A percentile compares a stretch with the other conserved stretches of the same genome.
phyloP scores from a whole-genome alignment of 2,888 invertebrate genomes.

The Drosophila atripex region DNA sequence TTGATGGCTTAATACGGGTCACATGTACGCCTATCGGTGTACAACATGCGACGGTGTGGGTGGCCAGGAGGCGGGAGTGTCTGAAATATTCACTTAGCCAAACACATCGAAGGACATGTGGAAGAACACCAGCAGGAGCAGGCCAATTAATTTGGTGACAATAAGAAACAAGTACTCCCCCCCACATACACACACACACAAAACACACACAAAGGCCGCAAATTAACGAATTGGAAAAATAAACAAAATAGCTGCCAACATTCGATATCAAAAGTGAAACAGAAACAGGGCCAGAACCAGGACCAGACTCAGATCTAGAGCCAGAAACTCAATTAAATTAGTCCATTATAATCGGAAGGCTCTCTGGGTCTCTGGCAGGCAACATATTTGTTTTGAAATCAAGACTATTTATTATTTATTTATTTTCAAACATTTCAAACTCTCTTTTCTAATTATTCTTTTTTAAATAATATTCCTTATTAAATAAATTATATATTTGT shows the following conservation, averaged over 20 bases:
- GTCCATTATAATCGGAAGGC: slow-evolving; percentile 26
- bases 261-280: slow-evolving; percentile 7
- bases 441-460: too few species aligned
- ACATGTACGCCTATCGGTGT: slow-evolving; percentile 37
- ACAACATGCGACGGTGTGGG: slow-evolving; percentile 7
- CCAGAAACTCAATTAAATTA: slow-evolving; percentile 26
- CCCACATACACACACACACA: neutral
- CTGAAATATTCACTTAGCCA: slow-evolving; percentile 37
- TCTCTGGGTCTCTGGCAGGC: too few species aligned
- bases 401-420: too few species aligned
- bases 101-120: slow-evolving; percentile 16
- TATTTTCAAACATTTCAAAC: too few species aligned
- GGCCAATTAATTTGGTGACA: slow-evolving; percentile 45
- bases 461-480: too few species aligned
- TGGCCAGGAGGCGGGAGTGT: neutral
- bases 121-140: slow-evolving; percentile 13
- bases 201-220: slow-evolving; percentile 5
- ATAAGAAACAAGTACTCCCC: slow-evolving; percentile 7
- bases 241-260: slow-evolving; percentile 3
- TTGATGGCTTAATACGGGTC: slow-evolving; percentile 62
- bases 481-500: too few species aligned
- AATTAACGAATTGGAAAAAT: slow-evolving; percentile 37
- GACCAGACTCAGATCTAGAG: neutral
- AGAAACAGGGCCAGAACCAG: neutral
- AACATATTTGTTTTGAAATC: neutral